Conservation (phyloP, 2,113 vertebrate genomes). For the Herpailurus yagouaroundi region DNA sequence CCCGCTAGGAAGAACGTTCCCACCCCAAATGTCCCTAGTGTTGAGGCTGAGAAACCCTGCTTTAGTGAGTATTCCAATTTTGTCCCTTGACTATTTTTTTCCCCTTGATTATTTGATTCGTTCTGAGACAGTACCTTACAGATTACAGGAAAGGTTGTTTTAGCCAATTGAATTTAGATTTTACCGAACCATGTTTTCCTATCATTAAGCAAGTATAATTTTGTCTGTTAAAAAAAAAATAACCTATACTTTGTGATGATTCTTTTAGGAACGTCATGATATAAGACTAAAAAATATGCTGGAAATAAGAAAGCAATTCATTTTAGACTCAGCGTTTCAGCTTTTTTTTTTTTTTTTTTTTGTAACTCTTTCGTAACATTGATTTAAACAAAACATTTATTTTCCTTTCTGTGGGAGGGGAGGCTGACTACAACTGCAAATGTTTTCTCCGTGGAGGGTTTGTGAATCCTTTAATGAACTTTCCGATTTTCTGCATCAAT, state of each 20-base stretch:
- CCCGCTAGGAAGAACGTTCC: not conserved
- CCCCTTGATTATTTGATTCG: not conserved
- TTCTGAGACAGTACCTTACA: slow-evolving; percentile 18
- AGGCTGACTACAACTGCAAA: slow-evolving; percentile 9
- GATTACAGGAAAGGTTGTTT: not conserved
- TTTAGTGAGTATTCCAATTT: not conserved
- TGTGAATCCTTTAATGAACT: slow-evolving; percentile 24
- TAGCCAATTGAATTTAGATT: not conserved
- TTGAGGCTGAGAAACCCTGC: not conserved
- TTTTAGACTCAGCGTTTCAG: slow-evolving; percentile 11
- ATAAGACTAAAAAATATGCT: slow-evolving; percentile 16
- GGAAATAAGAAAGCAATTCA: slow-evolving; percentile 3
- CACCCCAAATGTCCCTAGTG: not conserved
- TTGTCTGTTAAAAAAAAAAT: not conserved
- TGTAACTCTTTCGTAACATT: not conserved
- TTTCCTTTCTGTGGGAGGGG: slow-evolving; percentile 21
- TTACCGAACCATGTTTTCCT: slow-evolving; percentile 40
- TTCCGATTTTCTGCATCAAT: slow-evolving; percentile 40
- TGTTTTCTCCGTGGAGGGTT: slow-evolving; percentile 15
- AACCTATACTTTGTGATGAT: not conserved
- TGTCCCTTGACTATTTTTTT: not conserved
- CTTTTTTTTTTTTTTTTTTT: not conserved
- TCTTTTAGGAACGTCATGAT: slow-evolving; percentile 44
- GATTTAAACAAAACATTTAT: slow-evolving; percentile 54
- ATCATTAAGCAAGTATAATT: slow-evolving; percentile 44